phyloP scores from a whole-genome alignment of 1,140 invertebrate genomes.

The Tetraneura akinire region DNA sequence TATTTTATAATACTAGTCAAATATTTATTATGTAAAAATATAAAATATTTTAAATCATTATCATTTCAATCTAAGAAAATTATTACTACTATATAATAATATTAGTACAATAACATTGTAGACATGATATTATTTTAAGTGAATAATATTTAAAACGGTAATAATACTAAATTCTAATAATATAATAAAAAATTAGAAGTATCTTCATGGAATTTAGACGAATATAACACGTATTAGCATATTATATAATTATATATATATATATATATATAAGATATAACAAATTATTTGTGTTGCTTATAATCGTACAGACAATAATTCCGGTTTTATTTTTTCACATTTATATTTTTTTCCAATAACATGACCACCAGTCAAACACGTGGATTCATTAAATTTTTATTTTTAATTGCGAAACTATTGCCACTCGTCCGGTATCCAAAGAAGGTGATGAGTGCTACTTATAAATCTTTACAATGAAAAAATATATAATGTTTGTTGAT shows the following conservation, averaged over 20 bases:
- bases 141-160: too few relatives aligned
- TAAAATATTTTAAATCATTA: too few relatives aligned
- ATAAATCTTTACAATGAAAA: constrained; percentile 13
- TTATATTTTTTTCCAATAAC: constrained; percentile 11
- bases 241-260: background rate
- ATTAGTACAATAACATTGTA: too few relatives aligned
- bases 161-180: too few relatives aligned
- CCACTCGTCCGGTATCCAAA: constrained; percentile 1
- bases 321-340: constrained; percentile 27
- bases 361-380: constrained; percentile 22
- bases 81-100: too few relatives aligned
- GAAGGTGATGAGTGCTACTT: constrained; percentile 9
- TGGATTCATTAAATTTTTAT: background rate
- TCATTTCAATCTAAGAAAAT: too few relatives aligned
- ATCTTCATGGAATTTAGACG: too few relatives aligned
- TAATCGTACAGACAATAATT: constrained; percentile 25
- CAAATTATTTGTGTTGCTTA: background rate
- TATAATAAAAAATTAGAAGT: too few relatives aligned
- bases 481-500: background rate
- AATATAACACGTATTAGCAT: background rate
- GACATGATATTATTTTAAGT: too few relatives aligned
- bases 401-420: constrained; percentile 27
- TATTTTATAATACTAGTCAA: too few relatives aligned
- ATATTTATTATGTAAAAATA: too few relatives aligned
- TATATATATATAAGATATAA: constrained; percentile 12